phyloP scores from a whole-genome alignment of 2,797 vertebrate genomes.

The Rhinatrema bivittatum region DNA sequence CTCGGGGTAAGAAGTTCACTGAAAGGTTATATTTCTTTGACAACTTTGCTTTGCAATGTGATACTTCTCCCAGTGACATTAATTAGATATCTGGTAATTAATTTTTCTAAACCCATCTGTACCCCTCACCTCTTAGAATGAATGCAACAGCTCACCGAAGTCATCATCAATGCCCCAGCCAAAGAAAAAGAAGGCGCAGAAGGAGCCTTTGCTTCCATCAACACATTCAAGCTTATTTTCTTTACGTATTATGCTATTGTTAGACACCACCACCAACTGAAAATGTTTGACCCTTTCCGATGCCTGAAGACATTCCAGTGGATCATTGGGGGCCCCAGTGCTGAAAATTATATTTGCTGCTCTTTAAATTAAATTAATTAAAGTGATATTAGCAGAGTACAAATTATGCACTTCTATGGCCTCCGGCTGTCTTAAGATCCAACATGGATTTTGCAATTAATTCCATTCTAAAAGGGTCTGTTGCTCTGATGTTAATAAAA shows the following conservation, averaged over 20 bases:
- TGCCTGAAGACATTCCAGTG: too few species aligned
- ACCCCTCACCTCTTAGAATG: slow-evolving; percentile 13
- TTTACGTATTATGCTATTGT: too few species aligned
- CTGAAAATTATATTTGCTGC: not conserved
- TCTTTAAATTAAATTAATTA: not conserved
- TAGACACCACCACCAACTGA: too few species aligned
- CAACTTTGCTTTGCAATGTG: slow-evolving; percentile 31
- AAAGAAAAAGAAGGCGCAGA: not conserved
- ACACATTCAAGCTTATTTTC: not conserved
- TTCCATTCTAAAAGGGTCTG: too few species aligned
- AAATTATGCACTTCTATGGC: not conserved
- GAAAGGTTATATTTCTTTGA: slow-evolving; percentile 33
- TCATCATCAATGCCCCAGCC: not conserved
- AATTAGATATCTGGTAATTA: slow-evolving; percentile 34
- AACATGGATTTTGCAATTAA: not conserved
- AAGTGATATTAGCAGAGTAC: accelerated
- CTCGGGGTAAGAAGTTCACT: slow-evolving; percentile 39
- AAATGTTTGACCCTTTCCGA: too few species aligned
- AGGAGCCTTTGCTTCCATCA: not conserved
- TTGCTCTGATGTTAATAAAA: too few species aligned
- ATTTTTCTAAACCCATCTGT: slow-evolving; percentile 13
- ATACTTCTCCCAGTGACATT: slow-evolving; percentile 30
- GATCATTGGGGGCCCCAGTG: not conserved
- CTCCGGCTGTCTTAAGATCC: too few species aligned
- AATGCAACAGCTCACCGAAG: not conserved